A percentile compares a stretch with the other conserved stretches of the same genome.
Conservation (phyloP, 2,113 vertebrate species). For the Sigmodon hispidus region DNA sequence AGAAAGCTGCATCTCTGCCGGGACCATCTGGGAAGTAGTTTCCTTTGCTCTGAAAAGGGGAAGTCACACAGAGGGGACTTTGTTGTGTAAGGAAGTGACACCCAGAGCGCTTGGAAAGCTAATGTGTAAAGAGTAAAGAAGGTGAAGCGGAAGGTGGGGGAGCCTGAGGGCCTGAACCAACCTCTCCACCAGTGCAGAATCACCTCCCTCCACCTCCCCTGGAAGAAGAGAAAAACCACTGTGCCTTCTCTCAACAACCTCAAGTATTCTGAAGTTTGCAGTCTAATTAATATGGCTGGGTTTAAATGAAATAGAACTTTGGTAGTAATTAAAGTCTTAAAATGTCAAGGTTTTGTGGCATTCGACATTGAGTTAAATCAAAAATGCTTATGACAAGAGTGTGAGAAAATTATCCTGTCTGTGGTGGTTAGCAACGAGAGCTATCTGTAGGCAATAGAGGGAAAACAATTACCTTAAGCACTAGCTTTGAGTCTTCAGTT, state of each 20-base stretch:
- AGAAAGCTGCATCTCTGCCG: neutral
- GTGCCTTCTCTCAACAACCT: neutral
- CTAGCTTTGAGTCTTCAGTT: neutral
- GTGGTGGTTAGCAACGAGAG: neutral
- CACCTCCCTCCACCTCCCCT: neutral
- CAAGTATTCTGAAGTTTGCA: neutral
- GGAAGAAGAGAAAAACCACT: neutral
- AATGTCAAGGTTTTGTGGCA: slow-evolving; percentile 4
- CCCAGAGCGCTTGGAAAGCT: neutral
- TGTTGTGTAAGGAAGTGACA: neutral
- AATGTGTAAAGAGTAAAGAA: neutral
- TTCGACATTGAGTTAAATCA: neutral
- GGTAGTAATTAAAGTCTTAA: neutral
- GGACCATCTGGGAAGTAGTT: neutral
- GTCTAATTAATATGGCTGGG: neutral
- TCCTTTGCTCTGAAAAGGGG: neutral
- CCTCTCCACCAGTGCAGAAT: neutral
- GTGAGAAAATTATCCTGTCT: neutral
- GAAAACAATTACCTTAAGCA: neutral
- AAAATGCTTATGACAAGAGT: neutral
- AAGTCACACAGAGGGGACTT: neutral
- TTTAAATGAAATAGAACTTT: neutral
- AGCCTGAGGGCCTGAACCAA: neutral
- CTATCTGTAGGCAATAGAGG: neutral
- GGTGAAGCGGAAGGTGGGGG: neutral